Evolutionary conservation across 2,113 vertebrate species (phyloP), one percentile per base, ranked within the genome.

Genomic region (Toxotes jaculatrix): DNA sequence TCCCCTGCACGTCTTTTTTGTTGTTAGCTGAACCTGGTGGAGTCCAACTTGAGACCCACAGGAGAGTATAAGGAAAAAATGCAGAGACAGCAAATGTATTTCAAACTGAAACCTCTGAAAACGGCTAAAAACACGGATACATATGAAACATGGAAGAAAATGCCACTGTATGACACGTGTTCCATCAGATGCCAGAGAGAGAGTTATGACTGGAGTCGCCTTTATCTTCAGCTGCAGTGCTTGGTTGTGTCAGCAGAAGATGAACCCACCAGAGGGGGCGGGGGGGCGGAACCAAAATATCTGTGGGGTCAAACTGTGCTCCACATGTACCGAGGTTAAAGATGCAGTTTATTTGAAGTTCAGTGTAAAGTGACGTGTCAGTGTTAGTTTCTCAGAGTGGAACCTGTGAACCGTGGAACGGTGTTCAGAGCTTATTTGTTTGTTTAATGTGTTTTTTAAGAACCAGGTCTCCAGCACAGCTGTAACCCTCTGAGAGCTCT

Each of bases 171-270:
- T 36, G 23, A 21, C 23, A 65, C 53, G 51, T 31, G 56, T 56
- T 77, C 13, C 57, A 59, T 21, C 27, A 60, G 51, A 75, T 63
- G 60, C 31, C 69, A 73, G 62, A 11, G 16, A 51, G 81, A 86
- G 80, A 77, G 73, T 79, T 79, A 82, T 40, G 60, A 34, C 34
- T 8, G n/a, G 59, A 49, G 53, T 70, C 42, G 7, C 43, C 17
- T 43, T 60, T 42, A 27, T 68, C 51, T 61, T 65, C 27, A 88
- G 84, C 47, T 63, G 61, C 79, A 59, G 53, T 0, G 23, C 43
- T 75, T 45, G 19, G 72, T 62, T 40, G 53, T 71, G 68, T 84
- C 85, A 78, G 85, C 68, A 84, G 70, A 80, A 90, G 79, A 73
- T 76, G 83, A 88, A 57, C 85, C 74, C 53, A 68, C 45, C 1